A percentile compares a stretch with the other conserved stretches of the same genome.
These are phyloP conservation scores for Gallirallus australis DNA, from an alignment of 2,797 vertebrate genomes.

Conservation along the genomic window DNA sequence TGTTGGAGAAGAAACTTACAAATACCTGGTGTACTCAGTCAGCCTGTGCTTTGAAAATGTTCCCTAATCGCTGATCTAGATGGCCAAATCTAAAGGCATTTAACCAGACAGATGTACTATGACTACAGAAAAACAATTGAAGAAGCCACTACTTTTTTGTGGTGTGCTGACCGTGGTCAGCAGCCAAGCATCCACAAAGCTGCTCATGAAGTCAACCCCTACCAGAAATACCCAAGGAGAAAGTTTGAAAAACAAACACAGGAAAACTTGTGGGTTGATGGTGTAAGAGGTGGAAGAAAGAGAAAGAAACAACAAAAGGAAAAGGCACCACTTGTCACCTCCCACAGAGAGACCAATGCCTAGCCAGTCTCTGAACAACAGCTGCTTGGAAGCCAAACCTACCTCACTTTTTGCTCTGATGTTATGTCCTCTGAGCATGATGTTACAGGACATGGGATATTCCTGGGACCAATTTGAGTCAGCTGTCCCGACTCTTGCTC, in stretches of 20 bases:
- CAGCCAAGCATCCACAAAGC: background rate
- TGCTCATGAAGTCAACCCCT: background rate
- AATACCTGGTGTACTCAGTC: background rate
- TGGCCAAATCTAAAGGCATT: background rate
- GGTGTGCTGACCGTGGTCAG: background rate
- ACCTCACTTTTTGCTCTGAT: background rate
- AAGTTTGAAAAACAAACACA: background rate
- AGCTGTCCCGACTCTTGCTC: background rate
- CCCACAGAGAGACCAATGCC: background rate
- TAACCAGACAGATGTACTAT: background rate
- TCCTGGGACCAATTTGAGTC: accelerated
- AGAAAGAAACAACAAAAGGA: background rate
- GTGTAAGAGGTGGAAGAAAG: background rate
- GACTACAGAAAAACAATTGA: background rate
- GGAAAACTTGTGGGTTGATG: background rate
- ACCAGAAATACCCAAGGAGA: background rate
- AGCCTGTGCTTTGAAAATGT: background rate
- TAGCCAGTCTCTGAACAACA: background rate
- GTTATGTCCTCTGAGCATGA: background rate
- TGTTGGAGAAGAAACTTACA: background rate
- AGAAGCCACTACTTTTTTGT: background rate
- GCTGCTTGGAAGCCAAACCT: background rate
- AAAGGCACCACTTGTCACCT: background rate
- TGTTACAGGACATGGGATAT: background rate
- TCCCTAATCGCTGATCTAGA: background rate